These are phyloP conservation scores for Epinotia brunnichana DNA, from an alignment of 2,888 invertebrate species.

Conservation along the genomic window DNA sequence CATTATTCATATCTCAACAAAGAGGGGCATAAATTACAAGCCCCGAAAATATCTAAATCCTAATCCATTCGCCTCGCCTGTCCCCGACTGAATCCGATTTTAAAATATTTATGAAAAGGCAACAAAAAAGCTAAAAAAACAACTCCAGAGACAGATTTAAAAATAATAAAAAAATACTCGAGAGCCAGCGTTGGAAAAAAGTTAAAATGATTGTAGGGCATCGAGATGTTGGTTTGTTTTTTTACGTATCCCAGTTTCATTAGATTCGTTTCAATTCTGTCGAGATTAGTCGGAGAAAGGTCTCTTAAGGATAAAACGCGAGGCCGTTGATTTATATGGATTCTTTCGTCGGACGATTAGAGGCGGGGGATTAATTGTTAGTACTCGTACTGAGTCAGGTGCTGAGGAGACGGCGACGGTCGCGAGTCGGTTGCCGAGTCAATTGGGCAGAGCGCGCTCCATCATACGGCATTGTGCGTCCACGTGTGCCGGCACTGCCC, in stretches of 20 bases:
- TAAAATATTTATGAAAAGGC: slow-evolving; percentile 83
- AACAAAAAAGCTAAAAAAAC: slow-evolving; percentile 67
- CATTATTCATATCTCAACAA: slow-evolving; percentile 82
- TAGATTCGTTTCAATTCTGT: slow-evolving; percentile 82
- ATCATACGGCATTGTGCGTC: slow-evolving; percentile 48
- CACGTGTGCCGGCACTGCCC: slow-evolving; percentile 72
- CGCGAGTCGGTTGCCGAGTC: slow-evolving; percentile 46
- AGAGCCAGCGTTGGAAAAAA: slow-evolving; percentile 79
- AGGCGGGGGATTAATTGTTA: slow-evolving; percentile 76
- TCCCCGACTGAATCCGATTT: slow-evolving; percentile 82
- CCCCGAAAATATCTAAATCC: slow-evolving; percentile 82
- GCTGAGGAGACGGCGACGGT: slow-evolving; percentile 45
- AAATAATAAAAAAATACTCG: slow-evolving; percentile 75
- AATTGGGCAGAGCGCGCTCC: slow-evolving; percentile 22
- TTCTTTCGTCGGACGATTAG: slow-evolving; percentile 68
- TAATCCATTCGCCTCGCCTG: slow-evolving; percentile 82
- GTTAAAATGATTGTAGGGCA: slow-evolving; percentile 81
- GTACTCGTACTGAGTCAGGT: slow-evolving; percentile 54
- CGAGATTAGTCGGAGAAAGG: slow-evolving; percentile 80
- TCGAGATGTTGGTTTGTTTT: slow-evolving; percentile 70
- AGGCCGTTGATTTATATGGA: slow-evolving; percentile 80
- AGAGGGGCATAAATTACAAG: slow-evolving; percentile 81
- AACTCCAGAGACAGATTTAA: slow-evolving; percentile 77
- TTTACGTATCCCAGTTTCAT: slow-evolving; percentile 78
- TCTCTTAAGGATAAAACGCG: slow-evolving; percentile 76